A percentile compares a stretch with the other conserved stretches of the same genome.
Conservation (phyloP, 2,797 vertebrate species). For the Danio kyathit region DNA sequence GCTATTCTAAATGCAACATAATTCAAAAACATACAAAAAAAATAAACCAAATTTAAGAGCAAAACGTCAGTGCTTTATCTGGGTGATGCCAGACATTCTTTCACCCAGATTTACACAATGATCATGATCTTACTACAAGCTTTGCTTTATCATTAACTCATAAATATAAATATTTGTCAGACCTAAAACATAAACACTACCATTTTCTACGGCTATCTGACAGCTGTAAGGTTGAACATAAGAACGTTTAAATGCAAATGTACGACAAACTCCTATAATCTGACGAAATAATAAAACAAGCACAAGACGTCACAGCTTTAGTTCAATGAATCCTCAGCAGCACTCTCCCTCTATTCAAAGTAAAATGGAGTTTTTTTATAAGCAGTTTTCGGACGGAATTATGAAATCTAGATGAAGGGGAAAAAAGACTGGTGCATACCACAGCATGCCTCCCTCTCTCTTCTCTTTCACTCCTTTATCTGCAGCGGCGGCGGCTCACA, state of each 20-base stretch:
- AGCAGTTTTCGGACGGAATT: constrained; percentile 6
- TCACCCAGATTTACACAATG: not conserved
- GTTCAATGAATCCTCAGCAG: not conserved
- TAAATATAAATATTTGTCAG: not conserved
- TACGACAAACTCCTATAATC: constrained; percentile 12
- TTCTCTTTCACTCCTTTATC: constrained; percentile 70
- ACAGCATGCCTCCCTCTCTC: constrained; percentile 73
- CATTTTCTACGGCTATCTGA: constrained; percentile 23
- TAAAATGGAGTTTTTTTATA: constrained; percentile 4
- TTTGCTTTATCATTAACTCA: not conserved
- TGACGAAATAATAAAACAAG: not conserved
- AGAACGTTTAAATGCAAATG: constrained; percentile 19
- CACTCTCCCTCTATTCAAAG: constrained; percentile 60
- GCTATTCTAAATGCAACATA: too few relatives aligned
- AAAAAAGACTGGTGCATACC: constrained; percentile 74
- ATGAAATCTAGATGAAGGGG: constrained; percentile 22
- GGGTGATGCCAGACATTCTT: constrained; percentile 9
- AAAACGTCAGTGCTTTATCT: not conserved
- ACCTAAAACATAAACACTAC: not conserved
- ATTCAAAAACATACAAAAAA: too few relatives aligned
- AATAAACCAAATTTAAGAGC: not conserved
- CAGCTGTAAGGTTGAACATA: constrained; percentile 30
- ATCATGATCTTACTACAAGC: not conserved
- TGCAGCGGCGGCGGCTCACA: constrained; percentile 67
- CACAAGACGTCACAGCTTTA: not conserved